phyloP scores from a whole-genome alignment of 1,140 invertebrate species.

The Branchinecta lindahli region DNA sequence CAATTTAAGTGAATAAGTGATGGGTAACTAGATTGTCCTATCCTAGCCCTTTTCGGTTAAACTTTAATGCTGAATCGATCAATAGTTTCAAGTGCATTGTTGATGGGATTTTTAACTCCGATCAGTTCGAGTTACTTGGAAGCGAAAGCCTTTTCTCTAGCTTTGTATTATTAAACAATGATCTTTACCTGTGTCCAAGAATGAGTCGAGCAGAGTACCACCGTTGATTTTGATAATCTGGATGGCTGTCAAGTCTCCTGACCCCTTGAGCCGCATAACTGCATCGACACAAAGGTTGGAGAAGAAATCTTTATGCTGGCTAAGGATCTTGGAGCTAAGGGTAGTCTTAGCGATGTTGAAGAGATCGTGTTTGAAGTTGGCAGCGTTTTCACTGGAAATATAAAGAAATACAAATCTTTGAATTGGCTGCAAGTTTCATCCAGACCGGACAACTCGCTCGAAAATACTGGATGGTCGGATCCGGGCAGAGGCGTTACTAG shows the following conservation, averaged over 20 bases:
- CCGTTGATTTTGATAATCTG: conserved; percentile 96
- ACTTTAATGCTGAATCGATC: too few relatives aligned
- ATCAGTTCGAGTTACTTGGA: too few relatives aligned
- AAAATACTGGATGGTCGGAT: too few relatives aligned
- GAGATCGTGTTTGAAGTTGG: conserved; percentile 69
- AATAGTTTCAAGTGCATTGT: too few relatives aligned
- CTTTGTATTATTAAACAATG: too few relatives aligned
- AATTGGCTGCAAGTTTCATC: conserved; percentile 15
- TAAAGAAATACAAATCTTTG: conserved; percentile 15
- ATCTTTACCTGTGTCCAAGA: conserved; percentile 74
- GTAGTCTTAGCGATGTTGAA: conserved; percentile 96
- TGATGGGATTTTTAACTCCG: too few relatives aligned
- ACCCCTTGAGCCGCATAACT: conserved; percentile 83
- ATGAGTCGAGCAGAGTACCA: conserved; percentile 80
- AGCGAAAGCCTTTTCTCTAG: too few relatives aligned
- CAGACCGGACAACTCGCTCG: neutral
- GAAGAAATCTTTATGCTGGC: conserved; percentile 95
- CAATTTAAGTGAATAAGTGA: too few relatives aligned
- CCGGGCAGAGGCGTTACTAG: too few relatives aligned
- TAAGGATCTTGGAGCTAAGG: conserved; percentile 93
- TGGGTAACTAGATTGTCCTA: too few relatives aligned
- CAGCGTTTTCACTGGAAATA: conserved; percentile 46
- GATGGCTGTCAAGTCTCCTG: conserved; percentile 86
- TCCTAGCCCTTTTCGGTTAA: too few relatives aligned
- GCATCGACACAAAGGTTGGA: conserved; percentile 89